These are phyloP conservation scores for Mactromeris polynyma DNA, from an alignment of 2,888 invertebrate species.

Conservation along the genomic window DNA sequence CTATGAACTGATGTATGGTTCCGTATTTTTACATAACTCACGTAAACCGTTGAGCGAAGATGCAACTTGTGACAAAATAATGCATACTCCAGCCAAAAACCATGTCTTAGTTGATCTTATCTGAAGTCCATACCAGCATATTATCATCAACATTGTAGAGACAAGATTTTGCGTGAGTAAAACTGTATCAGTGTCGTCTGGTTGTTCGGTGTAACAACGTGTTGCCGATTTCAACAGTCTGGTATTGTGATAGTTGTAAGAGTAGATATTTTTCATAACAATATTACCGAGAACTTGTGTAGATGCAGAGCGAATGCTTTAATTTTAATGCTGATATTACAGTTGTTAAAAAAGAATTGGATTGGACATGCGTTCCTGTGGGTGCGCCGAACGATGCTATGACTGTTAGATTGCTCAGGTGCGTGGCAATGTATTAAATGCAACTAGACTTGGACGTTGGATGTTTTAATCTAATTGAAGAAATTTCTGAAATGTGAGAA, in stretches of 20 bases:
- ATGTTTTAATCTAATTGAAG: no score
- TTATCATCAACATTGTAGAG: not conserved
- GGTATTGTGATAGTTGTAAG: not conserved
- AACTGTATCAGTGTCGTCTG: not conserved
- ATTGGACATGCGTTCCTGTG: not conserved
- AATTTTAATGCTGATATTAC: not conserved
- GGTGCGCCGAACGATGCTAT: not conserved
- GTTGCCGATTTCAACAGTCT: not conserved
- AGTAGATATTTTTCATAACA: not conserved
- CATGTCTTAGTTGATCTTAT: conserved; percentile 4
- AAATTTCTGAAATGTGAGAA: no score
- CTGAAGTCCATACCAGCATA: not conserved
- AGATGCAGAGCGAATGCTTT: not conserved
- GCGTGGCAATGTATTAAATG: not conserved
- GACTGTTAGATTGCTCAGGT: not conserved
- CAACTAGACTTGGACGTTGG: not conserved
- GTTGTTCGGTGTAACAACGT: not conserved
- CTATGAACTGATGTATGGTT: not conserved
- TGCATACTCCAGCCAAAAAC: not conserved
- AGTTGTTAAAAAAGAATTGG: not conserved
- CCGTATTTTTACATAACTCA: not conserved
- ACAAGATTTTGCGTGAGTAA: not conserved
- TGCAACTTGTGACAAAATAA: not conserved
- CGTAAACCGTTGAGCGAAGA: not conserved
- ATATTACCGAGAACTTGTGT: not conserved